phyloP scores from a whole-genome alignment of 2,888 invertebrate species.

The Phalera bucephala region DNA sequence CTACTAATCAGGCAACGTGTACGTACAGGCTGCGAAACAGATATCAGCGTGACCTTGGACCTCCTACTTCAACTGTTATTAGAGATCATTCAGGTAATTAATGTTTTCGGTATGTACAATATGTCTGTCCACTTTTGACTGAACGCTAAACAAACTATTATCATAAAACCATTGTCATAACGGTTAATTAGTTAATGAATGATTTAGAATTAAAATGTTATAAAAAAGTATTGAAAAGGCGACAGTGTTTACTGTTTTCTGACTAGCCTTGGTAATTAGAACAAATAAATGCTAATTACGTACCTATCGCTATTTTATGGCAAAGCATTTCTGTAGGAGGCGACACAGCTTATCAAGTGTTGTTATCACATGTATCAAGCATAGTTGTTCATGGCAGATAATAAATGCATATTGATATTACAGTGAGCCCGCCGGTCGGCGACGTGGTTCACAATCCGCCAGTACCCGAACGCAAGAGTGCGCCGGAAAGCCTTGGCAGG shows the following conservation, averaged over 20 bases:
- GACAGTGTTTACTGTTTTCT: no score
- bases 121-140: no score
- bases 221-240: no score
- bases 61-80: constrained; percentile 63
- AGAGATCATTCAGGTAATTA: constrained; percentile 66
- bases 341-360: constrained; percentile 51
- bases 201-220: no score
- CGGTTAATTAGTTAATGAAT: no score
- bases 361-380: constrained; percentile 67
- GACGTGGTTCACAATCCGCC: constrained; percentile 46
- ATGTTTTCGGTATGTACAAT: no score
- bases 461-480: constrained; percentile 50
- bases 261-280: background rate
- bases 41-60: constrained; percentile 57
- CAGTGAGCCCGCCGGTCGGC: constrained; percentile 60
- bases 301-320: constrained; percentile 28
- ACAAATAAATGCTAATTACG: constrained; percentile 5
- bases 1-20: constrained; percentile 43
- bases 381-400: constrained; percentile 63
- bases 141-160: no score
- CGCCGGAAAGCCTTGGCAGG: constrained; percentile 49
- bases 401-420: constrained; percentile 55
- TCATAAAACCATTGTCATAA: no score
- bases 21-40: constrained; percentile 60
- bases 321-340: constrained; percentile 35